phyloP scores from a whole-genome alignment of 2,113 vertebrate species.

The Nesogale talazaci region DNA sequence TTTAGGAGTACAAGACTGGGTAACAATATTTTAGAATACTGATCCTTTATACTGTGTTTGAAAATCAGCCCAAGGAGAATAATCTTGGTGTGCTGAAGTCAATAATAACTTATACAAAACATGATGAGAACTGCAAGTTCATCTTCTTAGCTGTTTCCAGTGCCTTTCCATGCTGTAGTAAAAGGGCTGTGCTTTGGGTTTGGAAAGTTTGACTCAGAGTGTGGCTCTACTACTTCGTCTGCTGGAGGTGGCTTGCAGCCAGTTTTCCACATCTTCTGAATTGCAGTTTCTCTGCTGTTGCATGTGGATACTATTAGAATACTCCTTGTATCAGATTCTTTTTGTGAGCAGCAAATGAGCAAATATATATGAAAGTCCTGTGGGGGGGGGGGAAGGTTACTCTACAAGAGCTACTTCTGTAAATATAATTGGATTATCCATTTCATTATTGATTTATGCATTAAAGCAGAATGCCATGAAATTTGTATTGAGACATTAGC shows the following conservation, averaged over 20 bases:
- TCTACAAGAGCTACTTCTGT: constrained; percentile 31
- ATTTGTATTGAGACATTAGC: constrained; percentile 25
- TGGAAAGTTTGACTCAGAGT: not conserved
- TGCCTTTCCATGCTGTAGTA: not conserved
- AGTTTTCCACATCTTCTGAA: too few species aligned
- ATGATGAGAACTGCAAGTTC: not conserved
- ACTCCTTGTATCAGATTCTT: constrained; percentile 3
- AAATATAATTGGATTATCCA: constrained; percentile 42
- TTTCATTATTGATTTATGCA: constrained; percentile 38
- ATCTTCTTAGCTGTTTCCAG: not conserved
- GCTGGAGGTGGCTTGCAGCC: too few species aligned
- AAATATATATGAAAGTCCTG: not conserved
- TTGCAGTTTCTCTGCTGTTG: not conserved
- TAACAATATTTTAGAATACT: too few species aligned
- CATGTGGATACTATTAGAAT: not conserved
- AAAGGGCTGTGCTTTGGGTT: not conserved
- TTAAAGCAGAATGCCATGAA: constrained; percentile 36
- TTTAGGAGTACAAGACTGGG: not conserved
- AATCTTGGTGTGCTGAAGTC: not conserved
- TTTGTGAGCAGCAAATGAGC: not conserved
- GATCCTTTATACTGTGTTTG: too few species aligned
- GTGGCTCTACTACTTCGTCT: rapidly evolving
- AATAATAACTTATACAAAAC: constrained; percentile 13
- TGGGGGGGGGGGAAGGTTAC: not conserved
- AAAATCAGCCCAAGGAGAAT: not conserved